Conservation (phyloP, 2,888 invertebrate species). For the Sinopyrophorus schimmeli region DNA sequence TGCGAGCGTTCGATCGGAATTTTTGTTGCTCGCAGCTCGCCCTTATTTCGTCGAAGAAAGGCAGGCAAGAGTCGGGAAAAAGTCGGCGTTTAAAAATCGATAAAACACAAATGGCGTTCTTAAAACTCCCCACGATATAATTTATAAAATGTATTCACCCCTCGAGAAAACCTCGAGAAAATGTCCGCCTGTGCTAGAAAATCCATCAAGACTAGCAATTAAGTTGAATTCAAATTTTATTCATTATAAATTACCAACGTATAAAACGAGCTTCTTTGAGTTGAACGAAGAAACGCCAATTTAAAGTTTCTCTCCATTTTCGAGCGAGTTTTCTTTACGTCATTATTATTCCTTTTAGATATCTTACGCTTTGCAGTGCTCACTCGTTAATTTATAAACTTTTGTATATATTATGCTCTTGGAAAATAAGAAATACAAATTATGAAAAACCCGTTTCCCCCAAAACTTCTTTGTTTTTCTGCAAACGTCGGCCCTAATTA, state of each 20-base stretch:
- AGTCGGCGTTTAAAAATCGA: constrained; percentile 49
- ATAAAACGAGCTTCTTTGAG: constrained; percentile 56
- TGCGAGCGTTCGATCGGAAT: too few relatives aligned
- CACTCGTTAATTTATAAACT: constrained; percentile 23
- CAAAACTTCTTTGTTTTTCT: too few relatives aligned
- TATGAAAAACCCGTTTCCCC: too few relatives aligned
- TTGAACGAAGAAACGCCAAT: constrained; percentile 54
- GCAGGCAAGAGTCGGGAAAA: constrained; percentile 5
- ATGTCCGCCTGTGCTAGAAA: constrained; percentile 51
- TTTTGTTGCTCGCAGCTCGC: too few relatives aligned
- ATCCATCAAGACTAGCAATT: constrained; percentile 57
- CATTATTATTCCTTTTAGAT: constrained; percentile 13
- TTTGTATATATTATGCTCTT: constrained; percentile 16
- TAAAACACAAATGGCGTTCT: constrained; percentile 53
- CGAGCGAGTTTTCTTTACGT: constrained; percentile 29
- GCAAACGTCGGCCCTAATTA: too few relatives aligned
- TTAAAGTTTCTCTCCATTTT: constrained; percentile 53
- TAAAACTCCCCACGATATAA: constrained; percentile 49
- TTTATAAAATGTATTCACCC: constrained; percentile 46
- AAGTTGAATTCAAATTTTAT: constrained; percentile 58
- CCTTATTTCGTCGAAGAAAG: not conserved
- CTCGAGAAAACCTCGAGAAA: constrained; percentile 48
- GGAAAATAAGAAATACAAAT: constrained; percentile 7
- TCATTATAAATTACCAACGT: constrained; percentile 57
- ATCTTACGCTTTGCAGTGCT: constrained; percentile 22